Evolutionary conservation across 2,113 vertebrate genomes (phyloP).

Genomic region (Gambusia affinis): DNA sequence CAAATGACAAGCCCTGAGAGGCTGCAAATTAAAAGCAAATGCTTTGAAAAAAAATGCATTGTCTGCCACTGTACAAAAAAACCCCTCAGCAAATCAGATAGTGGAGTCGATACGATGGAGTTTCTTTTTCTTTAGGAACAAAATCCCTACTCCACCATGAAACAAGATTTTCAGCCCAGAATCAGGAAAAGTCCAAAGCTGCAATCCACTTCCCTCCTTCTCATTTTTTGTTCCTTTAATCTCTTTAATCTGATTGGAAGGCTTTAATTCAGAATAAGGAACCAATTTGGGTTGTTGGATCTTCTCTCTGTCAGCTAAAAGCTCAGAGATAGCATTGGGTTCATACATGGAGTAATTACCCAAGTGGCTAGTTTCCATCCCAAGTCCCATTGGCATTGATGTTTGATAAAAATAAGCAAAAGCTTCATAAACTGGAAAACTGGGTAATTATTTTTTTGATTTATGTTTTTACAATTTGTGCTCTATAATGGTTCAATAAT

Average conservation of each 20-base stretch:
- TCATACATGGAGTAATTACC: background rate
- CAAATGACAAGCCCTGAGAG: conserved; percentile 44
- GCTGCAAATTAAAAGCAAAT: conserved; percentile 71
- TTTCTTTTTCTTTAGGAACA: conserved; percentile 43
- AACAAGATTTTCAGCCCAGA: conserved; percentile 72
- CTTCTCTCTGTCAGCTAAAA: conserved; percentile 9
- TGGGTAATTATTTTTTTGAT: too few relatives aligned
- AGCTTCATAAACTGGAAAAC: too few relatives aligned
- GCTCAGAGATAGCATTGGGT: conserved; percentile 29
- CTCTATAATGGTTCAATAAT: too few relatives aligned
- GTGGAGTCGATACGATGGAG: conserved; percentile 46
- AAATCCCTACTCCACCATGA: conserved; percentile 65
- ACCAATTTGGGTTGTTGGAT: conserved; percentile 60
- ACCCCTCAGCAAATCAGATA: conserved; percentile 58
- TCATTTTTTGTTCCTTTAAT: conserved; percentile 15
- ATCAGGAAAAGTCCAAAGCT: conserved; percentile 49
- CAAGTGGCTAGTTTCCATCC: too few relatives aligned
- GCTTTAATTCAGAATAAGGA: conserved; percentile 67
- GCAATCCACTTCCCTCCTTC: conserved; percentile 15
- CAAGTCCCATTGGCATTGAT: too few relatives aligned
- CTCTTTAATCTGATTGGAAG: conserved; percentile 67
- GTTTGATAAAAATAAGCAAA: too few relatives aligned
- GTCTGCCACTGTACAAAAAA: conserved; percentile 34
- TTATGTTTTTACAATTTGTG: too few relatives aligned
- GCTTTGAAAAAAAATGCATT: conserved; percentile 34